Percentiles rank a stretch among this genome's conserved stretches.
These are phyloP conservation scores for Phortica okadai DNA, from an alignment of 2,888 invertebrate genomes.

Conservation along the genomic window DNA sequence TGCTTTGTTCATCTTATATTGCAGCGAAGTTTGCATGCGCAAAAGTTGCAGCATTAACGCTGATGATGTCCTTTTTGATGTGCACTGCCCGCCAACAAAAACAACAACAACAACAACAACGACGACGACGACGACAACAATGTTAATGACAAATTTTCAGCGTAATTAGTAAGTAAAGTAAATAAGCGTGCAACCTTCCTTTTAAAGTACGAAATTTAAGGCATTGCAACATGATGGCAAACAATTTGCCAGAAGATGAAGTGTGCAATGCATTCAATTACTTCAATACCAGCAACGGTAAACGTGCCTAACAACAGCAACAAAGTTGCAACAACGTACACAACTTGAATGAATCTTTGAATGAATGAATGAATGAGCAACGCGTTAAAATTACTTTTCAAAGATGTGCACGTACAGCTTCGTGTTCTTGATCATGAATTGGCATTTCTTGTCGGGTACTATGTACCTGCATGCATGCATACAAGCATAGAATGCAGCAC, in stretches of 20 bases:
- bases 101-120: neutral
- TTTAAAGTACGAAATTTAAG: constrained; percentile 26
- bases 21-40: constrained; percentile 10
- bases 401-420: neutral
- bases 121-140: neutral
- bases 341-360: too few relatives aligned
- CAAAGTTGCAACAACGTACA: neutral
- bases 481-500: neutral
- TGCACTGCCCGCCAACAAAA: neutral
- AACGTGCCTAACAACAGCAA: neutral
- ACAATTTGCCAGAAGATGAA: neutral
- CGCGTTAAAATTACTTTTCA: constrained; percentile 20
- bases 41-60: constrained; percentile 47
- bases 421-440: constrained; percentile 4
- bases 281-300: neutral
- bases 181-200: constrained; percentile 37
- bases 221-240: constrained; percentile 37
- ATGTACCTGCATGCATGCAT: neutral
- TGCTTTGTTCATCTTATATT: neutral
- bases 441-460: neutral
- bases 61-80: constrained; percentile 50
- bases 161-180: constrained; percentile 57
- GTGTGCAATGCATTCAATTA: constrained; percentile 13
- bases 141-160: constrained; percentile 51
- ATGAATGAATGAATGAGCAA: too few relatives aligned